Evolutionary conservation across 2,113 vertebrate species (phyloP).

Genomic region (Dicerorhinus sumatrensis): DNA sequence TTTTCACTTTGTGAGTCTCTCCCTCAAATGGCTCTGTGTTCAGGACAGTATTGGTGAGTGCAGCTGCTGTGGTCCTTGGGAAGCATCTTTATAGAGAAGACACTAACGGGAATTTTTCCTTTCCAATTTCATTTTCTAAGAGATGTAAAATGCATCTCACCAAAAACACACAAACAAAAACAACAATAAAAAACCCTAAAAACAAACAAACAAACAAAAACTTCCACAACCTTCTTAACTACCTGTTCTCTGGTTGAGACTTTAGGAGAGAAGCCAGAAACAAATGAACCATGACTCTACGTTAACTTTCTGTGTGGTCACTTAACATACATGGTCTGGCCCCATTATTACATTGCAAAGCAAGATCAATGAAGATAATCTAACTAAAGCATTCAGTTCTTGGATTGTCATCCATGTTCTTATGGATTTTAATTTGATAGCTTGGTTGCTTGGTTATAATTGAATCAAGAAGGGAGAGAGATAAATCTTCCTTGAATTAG

Average conservation of each 20-base stretch:
- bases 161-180: not conserved
- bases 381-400: constrained; percentile 35
- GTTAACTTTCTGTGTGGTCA: not conserved
- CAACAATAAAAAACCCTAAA: not conserved
- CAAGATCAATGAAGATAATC: not conserved
- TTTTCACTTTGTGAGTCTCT: not conserved
- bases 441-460: constrained; percentile 40
- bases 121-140: constrained; percentile 33
- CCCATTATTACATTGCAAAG: not conserved
- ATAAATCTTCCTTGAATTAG: constrained; percentile 58
- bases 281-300: not conserved
- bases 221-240: not conserved
- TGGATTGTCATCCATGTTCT: constrained; percentile 17
- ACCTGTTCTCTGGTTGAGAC: not conserved
- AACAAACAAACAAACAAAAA: not conserved
- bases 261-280: constrained; percentile 36
- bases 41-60: not conserved
- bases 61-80: not conserved
- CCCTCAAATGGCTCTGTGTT: not conserved
- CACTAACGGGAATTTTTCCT: not conserved
- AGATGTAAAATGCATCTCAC: not conserved
- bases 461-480: not conserved
- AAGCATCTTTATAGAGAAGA: not conserved
- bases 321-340: not conserved
- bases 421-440: constrained; percentile 52